phyloP scores from a whole-genome alignment of 2,797 vertebrate genomes.

The Zenarchopterus dispar region DNA sequence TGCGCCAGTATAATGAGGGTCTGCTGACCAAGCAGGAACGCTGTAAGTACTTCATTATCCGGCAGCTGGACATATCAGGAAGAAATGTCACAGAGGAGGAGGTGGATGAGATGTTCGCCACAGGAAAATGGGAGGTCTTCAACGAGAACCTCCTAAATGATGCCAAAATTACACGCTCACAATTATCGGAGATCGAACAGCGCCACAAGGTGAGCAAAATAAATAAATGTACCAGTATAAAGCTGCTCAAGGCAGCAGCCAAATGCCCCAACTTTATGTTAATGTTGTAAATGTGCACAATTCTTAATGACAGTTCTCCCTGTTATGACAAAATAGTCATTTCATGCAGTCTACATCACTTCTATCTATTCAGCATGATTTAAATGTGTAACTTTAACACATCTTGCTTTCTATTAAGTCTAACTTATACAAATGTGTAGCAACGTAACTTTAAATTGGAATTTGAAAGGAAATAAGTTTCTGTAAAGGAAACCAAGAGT shows the following conservation, averaged over 20 bases:
- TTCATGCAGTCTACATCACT: not conserved
- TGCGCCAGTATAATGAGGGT: conserved; percentile 88
- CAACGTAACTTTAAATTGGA: too few relatives aligned
- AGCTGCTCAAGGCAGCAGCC: not conserved
- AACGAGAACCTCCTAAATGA: conserved; percentile 94
- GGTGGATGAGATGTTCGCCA: conserved; percentile 90
- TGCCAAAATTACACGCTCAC: conserved; percentile 88
- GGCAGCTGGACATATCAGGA: conserved; percentile 92
- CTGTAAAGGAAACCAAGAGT: too few relatives aligned
- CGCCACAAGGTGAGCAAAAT: conserved; percentile 82
- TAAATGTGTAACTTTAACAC: too few relatives aligned
- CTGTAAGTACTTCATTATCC: conserved; percentile 91
- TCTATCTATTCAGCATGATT: not conserved
- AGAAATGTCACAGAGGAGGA: conserved; percentile 89
- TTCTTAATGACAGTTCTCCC: not conserved
- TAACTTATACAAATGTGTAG: too few relatives aligned
- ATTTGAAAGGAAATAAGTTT: too few relatives aligned
- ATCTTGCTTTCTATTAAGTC: too few relatives aligned
- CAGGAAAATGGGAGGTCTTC: conserved; percentile 96
- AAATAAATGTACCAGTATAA: not conserved
- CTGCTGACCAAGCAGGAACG: conserved; percentile 90
- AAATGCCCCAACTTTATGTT: not conserved
- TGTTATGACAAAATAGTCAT: not conserved
- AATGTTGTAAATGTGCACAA: not conserved
- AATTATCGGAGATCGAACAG: conserved; percentile 93